Base-by-base conservation (phyloP, 2,888 invertebrate species). In the Thumatha senex region DNA sequence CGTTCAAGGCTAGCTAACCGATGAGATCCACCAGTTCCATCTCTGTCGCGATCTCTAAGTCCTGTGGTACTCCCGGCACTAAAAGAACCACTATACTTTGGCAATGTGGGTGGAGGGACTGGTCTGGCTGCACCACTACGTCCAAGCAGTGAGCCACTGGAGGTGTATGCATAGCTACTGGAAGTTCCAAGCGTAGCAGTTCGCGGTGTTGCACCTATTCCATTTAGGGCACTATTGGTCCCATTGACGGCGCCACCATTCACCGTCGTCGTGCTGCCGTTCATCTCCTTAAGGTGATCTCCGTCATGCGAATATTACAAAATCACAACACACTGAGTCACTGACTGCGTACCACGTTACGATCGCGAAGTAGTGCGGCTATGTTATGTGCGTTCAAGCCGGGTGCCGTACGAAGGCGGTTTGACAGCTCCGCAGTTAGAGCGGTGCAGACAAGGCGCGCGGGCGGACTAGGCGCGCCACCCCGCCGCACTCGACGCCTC, bases 1-100 rank as follows among this genome's bases (percentile, higher is more conserved):
- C 96, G 93, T 85, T 97, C 97, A 60, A 97, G 93, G 80, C 96
- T 96, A 48, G 96, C 95, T 68, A 96, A 92, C 59, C 95, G 92
- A 86, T 96, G 96, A 48, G 96, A 96, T 71, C 95, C 95, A 67
- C 95, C 95, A 59, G 94, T 89, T 67, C 94, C 93, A 74, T 95
- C 95, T 57, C 90, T 80, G 63, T 95, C 95, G 55, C 95, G 92
- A 68, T 93, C 94, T 54, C 95, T 87, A 40, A 93, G 83, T 48
- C 92, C 92, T 84, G 86, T 94, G 48, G 94, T 93, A 64, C 93
- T 94, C 43, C 95, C 95, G 55, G 95, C 95, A 76, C 95, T 95
- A 79, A 95, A 95, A 64, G 95, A 95, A 51, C 95, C 94, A 71
- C 96, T 95, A 80, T 96, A 96, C 80, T 96, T 96, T 35, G 96